Conservation (phyloP, 2,797 vertebrate species). For the Sardinella longiceps region DNA sequence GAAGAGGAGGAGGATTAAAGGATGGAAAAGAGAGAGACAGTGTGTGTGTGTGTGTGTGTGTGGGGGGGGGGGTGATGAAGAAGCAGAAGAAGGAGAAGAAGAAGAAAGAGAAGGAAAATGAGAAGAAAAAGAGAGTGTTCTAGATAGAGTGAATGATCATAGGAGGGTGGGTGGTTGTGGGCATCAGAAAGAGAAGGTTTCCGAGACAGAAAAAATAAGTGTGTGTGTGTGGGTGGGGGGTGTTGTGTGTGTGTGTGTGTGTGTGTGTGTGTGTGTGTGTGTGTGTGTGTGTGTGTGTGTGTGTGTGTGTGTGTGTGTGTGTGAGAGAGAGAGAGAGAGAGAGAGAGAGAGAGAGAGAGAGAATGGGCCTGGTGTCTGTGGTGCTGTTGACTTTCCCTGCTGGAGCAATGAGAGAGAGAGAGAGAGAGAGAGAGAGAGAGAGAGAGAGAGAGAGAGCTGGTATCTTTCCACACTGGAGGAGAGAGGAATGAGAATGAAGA, state of each 20-base stretch:
- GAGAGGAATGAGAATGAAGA: neutral
- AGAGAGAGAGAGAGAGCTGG: neutral
- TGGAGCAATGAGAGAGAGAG: neutral
- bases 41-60: neutral
- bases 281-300: too few species aligned
- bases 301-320: too few species aligned
- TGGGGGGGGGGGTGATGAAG: neutral
- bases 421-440: too few species aligned
- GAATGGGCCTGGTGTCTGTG: conserved; percentile 1
- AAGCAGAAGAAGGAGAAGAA: neutral
- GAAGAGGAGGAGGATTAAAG: neutral
- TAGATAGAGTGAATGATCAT: too few species aligned
- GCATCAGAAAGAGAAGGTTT: too few species aligned
- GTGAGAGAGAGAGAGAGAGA: neutral
- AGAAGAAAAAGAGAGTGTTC: neutral
- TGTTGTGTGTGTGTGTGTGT: too few species aligned
- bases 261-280: too few species aligned
- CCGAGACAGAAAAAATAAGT: too few species aligned
- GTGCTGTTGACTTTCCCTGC: neutral
- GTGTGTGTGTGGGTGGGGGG: too few species aligned
- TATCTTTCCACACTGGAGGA: neutral
- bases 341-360: neutral
- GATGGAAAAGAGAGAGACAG: neutral
- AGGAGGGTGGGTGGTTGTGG: too few species aligned
- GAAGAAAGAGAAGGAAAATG: neutral